These are phyloP conservation scores for Acromyrmex echinatior DNA, from an alignment of 1,140 invertebrate genomes.

Conservation along the genomic window DNA sequence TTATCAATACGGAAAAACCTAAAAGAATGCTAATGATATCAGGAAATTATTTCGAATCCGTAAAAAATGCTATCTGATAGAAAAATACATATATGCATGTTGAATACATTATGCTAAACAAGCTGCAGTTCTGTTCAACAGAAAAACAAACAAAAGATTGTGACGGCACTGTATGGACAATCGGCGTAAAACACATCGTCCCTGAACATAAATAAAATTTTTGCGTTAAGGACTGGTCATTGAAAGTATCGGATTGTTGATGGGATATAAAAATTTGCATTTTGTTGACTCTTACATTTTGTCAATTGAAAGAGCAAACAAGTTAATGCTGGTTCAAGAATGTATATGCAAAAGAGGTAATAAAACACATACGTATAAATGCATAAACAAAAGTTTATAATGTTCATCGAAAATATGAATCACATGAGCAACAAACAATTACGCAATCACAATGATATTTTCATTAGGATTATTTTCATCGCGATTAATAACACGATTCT, in stretches of 20 bases:
- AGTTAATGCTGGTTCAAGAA: not conserved
- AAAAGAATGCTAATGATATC: conserved; percentile 39
- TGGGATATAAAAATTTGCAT: not conserved
- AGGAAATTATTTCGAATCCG: conserved; percentile 14
- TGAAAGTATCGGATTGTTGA: not conserved
- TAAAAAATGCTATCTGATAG: conserved; percentile 12
- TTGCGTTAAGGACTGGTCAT: not conserved
- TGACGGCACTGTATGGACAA: not conserved
- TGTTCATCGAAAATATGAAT: not conserved
- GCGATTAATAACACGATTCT: conserved; percentile 3
- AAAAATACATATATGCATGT: not conserved
- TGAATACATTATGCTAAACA: not conserved
- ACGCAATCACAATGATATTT: conserved; percentile 5
- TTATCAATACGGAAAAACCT: not conserved
- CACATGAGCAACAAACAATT: not conserved
- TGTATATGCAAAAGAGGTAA: not conserved
- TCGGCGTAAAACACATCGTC: not conserved
- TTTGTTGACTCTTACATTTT: not conserved
- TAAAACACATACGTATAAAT: not conserved
- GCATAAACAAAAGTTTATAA: conserved; percentile 3
- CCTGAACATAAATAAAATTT: not conserved
- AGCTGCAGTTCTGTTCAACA: not conserved
- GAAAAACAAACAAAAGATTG: not conserved
- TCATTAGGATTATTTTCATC: not conserved
- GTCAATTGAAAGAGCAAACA: not conserved